phyloP scores from a whole-genome alignment of 2,888 invertebrate species.

The Drosophila incognita region DNA sequence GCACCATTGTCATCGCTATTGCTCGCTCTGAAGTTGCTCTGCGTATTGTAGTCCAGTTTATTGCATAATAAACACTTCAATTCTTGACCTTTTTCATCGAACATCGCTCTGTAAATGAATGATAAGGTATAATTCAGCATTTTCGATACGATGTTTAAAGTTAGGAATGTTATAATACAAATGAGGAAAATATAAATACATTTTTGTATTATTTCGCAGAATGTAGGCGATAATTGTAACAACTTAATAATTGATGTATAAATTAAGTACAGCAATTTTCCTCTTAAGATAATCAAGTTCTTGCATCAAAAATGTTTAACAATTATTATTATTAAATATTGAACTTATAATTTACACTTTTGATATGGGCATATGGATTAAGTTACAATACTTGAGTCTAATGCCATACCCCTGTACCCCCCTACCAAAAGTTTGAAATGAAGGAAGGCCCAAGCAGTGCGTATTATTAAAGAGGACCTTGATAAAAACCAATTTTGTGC shows the following conservation, averaged over 20 bases:
- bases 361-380: not conserved
- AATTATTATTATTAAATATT: not conserved
- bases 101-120: conserved; percentile 47
- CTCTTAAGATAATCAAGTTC: not conserved
- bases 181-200: not conserved
- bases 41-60: conserved; percentile 46
- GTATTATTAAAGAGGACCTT: not conserved
- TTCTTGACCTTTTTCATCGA: conserved; percentile 47
- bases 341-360: not conserved
- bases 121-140: not conserved
- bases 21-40: conserved; percentile 34
- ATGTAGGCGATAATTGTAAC: not conserved
- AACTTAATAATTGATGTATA: not conserved
- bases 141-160: not conserved
- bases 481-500: not conserved
- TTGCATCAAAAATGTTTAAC: too few species aligned
- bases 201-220: not conserved
- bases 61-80: conserved; percentile 57
- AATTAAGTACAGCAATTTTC: not conserved
- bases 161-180: not conserved
- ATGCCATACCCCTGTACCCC: not conserved
- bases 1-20: conserved; percentile 21
- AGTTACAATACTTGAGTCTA: not conserved
- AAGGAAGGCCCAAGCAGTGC: not conserved
- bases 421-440: not conserved